Base-by-base conservation (phyloP, 2,888 invertebrate genomes). In the Acholoe squamosa region DNA sequence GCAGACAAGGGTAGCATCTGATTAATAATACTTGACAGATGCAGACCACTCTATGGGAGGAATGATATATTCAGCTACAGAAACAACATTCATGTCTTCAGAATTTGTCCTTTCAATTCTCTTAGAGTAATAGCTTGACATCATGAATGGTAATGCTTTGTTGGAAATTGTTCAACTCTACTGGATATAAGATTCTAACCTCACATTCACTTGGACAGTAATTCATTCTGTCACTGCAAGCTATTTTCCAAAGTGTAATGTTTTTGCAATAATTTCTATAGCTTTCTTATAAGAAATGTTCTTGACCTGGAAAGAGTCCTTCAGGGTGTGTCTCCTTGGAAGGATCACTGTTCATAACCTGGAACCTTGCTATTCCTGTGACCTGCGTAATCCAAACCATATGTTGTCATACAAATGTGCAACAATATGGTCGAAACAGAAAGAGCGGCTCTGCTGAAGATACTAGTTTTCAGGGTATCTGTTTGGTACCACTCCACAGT, bases 261-360 rank as follows among this genome's bases (percentile, higher is more conserved):
- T 71, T 71, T 71, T 71, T n/a, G 71, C 71, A 71, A 71, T 71
- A 71, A 71, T 71, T n/a, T n/a, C 10, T 54, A 14, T 19, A 10
- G 19, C 54, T 54, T 54, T 54, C 54, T 54, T 19, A 54, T n/a
- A n/a, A 43, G 43, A 43, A 43, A 43, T 43, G 43, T 43, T 43
- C 43, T 43, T 43, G 43, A 43, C 43, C 43, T 43, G 43, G 43
- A 43, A 43, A 43, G 10, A 43, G 43, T 43, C 43, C 43, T 43
- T 43, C 43, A 43, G 43, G 43, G 43, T 43, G 43, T 43, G 43
- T 10, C 43, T 43, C 43, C 10, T 43, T 43, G 43, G 3, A 10
- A 43, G 43, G 43, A 43, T 43, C 43, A 43, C 43, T 10, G 43
- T 43, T 10, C 43, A 43, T 10, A 43, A 43, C 3, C 43, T 43